phyloP scores from a whole-genome alignment of 2,888 invertebrate genomes.

The Drosophila pseudotalamancana region DNA sequence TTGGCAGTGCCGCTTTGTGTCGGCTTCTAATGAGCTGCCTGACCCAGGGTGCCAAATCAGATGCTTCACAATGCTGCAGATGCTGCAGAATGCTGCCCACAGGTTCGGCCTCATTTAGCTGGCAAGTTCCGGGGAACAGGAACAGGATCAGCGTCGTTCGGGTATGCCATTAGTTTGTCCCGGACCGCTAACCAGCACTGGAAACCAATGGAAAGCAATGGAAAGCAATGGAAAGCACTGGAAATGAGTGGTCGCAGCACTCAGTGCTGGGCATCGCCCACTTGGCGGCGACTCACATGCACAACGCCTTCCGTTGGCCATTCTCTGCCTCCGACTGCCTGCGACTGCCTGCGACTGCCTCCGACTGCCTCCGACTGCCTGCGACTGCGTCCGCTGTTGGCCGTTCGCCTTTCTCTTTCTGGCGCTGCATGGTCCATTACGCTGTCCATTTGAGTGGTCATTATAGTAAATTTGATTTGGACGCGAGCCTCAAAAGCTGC shows the following conservation, averaged over 20 bases:
- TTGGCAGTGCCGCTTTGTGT: slow-evolving; percentile 26
- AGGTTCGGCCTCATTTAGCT: slow-evolving; percentile 26
- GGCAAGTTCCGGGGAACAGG: slow-evolving; percentile 13
- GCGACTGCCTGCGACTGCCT: too few species aligned
- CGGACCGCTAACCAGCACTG: neutral
- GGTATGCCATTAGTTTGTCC: slow-evolving; percentile 39
- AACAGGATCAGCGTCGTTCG: slow-evolving; percentile 32
- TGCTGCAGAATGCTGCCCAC: slow-evolving; percentile 24
- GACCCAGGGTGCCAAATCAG: slow-evolving; percentile 25
- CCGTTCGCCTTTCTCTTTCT: slow-evolving; percentile 31
- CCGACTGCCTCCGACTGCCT: too few species aligned
- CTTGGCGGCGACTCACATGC: slow-evolving; percentile 41
- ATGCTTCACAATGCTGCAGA: slow-evolving; percentile 12
- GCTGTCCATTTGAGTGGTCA: slow-evolving; percentile 79
- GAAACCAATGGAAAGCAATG: too few species aligned
- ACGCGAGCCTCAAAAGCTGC: slow-evolving; percentile 67
- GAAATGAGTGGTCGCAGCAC: neutral
- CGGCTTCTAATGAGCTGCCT: slow-evolving; percentile 39
- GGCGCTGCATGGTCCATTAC: slow-evolving; percentile 68
- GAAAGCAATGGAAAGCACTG: too few species aligned
- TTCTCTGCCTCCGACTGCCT: too few species aligned
- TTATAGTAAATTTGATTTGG: slow-evolving; percentile 78
- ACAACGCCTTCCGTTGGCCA: slow-evolving; percentile 12
- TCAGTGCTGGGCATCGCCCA: slow-evolving; percentile 48
- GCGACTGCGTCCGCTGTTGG: slow-evolving; percentile 28